Evolutionary conservation across 2,113 vertebrate species (phyloP).

Genomic region (Physeter macrocephalus): DNA sequence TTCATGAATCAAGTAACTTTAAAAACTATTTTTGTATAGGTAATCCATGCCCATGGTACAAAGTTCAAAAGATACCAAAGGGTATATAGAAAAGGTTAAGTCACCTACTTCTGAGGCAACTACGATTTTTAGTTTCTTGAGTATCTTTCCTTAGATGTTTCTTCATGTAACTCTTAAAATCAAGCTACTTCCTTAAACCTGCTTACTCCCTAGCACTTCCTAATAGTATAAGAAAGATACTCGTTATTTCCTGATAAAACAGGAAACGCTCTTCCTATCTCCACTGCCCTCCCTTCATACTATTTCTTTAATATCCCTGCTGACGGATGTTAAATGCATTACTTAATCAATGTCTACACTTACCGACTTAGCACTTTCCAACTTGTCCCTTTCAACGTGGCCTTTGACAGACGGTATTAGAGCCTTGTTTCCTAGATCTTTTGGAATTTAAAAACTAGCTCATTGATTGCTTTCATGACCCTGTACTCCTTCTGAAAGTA

Average conservation of each 20-base stretch:
- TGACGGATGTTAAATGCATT: neutral
- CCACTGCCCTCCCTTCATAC: rapidly evolving
- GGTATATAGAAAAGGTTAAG: neutral
- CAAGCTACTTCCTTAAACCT: neutral
- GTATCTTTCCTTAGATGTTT: neutral
- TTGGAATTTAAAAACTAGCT: neutral
- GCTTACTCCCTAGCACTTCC: neutral
- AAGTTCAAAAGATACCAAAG: neutral
- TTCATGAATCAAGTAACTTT: neutral
- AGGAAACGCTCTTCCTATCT: neutral
- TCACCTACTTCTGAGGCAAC: neutral
- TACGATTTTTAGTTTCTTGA: neutral
- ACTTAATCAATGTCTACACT: neutral
- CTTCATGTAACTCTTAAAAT: neutral
- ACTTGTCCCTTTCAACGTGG: neutral
- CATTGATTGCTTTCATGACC: neutral
- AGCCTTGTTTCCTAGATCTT: neutral
- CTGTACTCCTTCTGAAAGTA: neutral
- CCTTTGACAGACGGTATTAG: neutral
- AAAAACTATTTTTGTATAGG: neutral
- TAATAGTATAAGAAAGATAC: neutral
- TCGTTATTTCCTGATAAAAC: neutral
- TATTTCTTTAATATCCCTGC: neutral
- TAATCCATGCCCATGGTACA: neutral
- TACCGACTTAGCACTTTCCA: neutral